Evolutionary conservation across 2,113 vertebrate genomes (phyloP), one percentile per base, ranked within the genome.

Genomic region (cat (Felis catus)): DNA sequence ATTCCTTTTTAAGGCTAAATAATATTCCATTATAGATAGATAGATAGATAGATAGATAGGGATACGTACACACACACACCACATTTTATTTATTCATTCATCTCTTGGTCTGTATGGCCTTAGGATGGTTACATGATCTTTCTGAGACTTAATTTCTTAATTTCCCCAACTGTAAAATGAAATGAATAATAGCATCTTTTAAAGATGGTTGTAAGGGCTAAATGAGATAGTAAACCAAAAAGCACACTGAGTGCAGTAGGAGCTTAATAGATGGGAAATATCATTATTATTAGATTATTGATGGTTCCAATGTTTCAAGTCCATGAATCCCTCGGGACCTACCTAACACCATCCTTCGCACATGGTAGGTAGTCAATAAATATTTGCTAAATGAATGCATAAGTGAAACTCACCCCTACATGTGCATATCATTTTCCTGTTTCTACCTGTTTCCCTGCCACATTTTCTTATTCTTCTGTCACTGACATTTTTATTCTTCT

Each of bases 141-240:
- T 78, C 58, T n/a, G 51, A 94, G 36, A n/a, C 58, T 92, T 79
- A n/a, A 29, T 41, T 91, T 92, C 79, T 92, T 79, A n/a, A 29
- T 41, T 91, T 92, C 73, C 41, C 81, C 16, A 87, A 65, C 12
- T 79, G 8, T 12, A 83, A 96, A 82, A 94, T 71, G 5, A 94
- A 91, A 70, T 55, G 29, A 68, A 36, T 29, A 86, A 19, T 51
- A 19, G 41, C 3, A 70, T 41, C 94, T 70, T 95, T 41, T 45
- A 48, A 66, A 73, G 48, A 53, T 4, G 18, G 5, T 7, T 39
- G 0, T 61, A 51, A 94, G 45, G 27, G 13, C 25, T 63, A 31
- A 76, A 25, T 27, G 31, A 74, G 58, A 58, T 18, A 18, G n/a
- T 63, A 13, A 74, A 68, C 21, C 12, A 73, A 90, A 91, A 91